These are phyloP conservation scores for Rhorus exstirpatorius DNA, from an alignment of 2,888 invertebrate genomes.

Conservation along the genomic window DNA sequence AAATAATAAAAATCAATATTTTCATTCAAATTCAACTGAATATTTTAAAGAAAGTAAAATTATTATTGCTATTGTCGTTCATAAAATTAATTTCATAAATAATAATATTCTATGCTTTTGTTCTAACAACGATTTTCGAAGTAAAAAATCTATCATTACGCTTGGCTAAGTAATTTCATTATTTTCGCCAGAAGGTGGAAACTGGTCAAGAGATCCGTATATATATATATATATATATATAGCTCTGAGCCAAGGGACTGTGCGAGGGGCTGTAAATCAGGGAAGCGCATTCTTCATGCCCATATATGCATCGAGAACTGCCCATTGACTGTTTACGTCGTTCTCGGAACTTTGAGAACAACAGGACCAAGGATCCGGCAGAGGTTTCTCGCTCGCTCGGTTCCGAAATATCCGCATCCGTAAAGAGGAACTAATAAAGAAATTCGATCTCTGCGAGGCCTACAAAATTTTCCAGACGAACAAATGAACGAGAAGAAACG, in stretches of 20 bases:
- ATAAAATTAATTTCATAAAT: too few relatives aligned
- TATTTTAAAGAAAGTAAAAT: too few relatives aligned
- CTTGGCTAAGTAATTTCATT: background rate
- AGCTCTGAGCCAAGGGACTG: background rate
- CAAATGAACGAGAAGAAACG: constrained; percentile 7
- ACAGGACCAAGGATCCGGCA: constrained; percentile 17
- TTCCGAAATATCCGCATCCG: constrained; percentile 11
- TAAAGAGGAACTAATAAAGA: constrained; percentile 38
- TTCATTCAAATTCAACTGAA: too few relatives aligned
- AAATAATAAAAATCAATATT: too few relatives aligned
- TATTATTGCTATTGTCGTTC: too few relatives aligned
- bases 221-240: too few relatives aligned
- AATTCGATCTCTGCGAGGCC: constrained; percentile 34
- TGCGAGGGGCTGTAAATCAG: constrained; percentile 53
- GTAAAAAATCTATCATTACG: background rate
- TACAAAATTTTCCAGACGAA: constrained; percentile 19
- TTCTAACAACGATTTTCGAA: too few relatives aligned
- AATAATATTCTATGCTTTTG: too few relatives aligned
- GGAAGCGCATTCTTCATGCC: constrained; percentile 23
- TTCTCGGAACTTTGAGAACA: constrained; percentile 40
- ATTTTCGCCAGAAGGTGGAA: background rate
- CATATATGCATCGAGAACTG: constrained; percentile 43
- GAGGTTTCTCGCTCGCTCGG: constrained; percentile 1
- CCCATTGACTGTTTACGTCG: constrained; percentile 54
- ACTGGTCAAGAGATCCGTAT: background rate